A percentile compares a stretch with the other conserved stretches of the same genome.
These are phyloP conservation scores for Dolichomitus sp. DNA, from an alignment of 2,888 invertebrate species.

Conservation along the genomic window DNA sequence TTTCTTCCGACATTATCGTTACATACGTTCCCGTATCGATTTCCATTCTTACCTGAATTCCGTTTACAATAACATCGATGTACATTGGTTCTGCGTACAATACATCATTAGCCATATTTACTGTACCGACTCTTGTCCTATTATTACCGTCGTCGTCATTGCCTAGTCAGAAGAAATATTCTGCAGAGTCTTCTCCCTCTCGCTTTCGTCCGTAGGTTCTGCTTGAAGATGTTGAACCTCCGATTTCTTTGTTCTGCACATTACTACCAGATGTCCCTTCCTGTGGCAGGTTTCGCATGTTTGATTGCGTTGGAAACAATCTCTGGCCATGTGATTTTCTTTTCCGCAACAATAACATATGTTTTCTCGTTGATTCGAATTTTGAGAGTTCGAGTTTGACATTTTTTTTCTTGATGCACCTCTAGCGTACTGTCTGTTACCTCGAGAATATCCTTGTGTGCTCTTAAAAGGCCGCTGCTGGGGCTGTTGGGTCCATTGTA, in stretches of 20 bases:
- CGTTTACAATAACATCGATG: conserved; percentile 48
- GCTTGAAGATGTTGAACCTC: conserved; percentile 41
- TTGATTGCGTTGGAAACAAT: conserved; percentile 31
- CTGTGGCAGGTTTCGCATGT: conserved; percentile 31
- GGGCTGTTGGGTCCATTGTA: too few relatives aligned
- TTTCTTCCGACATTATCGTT: conserved; percentile 46
- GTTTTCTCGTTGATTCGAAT: too few relatives aligned
- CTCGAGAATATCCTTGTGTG: too few relatives aligned
- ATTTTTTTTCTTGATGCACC: too few relatives aligned
- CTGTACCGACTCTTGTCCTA: conserved; percentile 27
- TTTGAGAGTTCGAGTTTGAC: too few relatives aligned
- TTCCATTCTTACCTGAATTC: conserved; percentile 45
- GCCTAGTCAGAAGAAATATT: conserved; percentile 34
- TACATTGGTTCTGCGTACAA: conserved; percentile 33
- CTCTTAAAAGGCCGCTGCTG: too few relatives aligned
- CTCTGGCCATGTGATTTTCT: conserved; percentile 39
- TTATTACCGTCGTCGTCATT: conserved; percentile 14
- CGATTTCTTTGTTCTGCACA: conserved; percentile 45
- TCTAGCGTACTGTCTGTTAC: too few relatives aligned
- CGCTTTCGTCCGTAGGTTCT: background rate
- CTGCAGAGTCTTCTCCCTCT: too few relatives aligned
- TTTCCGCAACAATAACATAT: conserved; percentile 55
- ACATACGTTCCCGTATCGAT: conserved; percentile 55
- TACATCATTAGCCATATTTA: background rate
- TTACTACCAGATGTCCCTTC: conserved; percentile 37